Evolutionary conservation across 2,113 vertebrate genomes (phyloP), one percentile per base, ranked within the genome.

Genomic region (Chunga burmeisteri): DNA sequence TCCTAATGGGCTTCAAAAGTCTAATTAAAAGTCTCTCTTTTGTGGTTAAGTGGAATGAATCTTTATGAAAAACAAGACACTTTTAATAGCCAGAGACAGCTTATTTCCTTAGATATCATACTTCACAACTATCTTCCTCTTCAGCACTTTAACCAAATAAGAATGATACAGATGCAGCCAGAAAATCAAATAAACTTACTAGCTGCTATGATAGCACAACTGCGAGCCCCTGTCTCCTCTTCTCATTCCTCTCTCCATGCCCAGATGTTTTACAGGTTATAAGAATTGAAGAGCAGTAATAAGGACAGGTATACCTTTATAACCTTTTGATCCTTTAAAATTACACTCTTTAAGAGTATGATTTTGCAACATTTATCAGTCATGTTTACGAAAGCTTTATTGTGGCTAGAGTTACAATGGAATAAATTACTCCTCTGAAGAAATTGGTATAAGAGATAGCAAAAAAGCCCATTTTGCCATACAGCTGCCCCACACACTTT

Each of bases 1-100:
- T 97, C 96, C 93, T 98, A 98, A 97, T 96, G 94, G 97, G 74
- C 98, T 98, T 97, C 95, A 98, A 92, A 98, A 98, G 96, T 98
- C 96, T 98, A 98, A 98, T 98, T 98, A 98, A 96, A 97, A 97
- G 74, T 96, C 81, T 96, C 96, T 97, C 96, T 98, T 98, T 96
- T 96, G 71, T 95, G 67, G 92, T 97, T 97, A 95, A 98, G 83
- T 97, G 81, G 84, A 97, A 97, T 80, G 59, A 97, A 95, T 96
- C 91, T 97, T 77, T 81, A 91, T 83, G 88, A 97, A 94, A 96
- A 96, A 80, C 55, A 95, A 96, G 82, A 74, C 78, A 94, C 32
- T 97, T 97, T 47, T 94, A 97, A 96, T 95, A 96, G 88, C 56
- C 92, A 71, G 50, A 94, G 91, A 97, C 59, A 95, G 77, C 29